Percentiles rank a stretch among this genome's conserved stretches.
Conservation (phyloP, 2,113 vertebrate genomes). For the Psammodynastes pulverulentus region DNA sequence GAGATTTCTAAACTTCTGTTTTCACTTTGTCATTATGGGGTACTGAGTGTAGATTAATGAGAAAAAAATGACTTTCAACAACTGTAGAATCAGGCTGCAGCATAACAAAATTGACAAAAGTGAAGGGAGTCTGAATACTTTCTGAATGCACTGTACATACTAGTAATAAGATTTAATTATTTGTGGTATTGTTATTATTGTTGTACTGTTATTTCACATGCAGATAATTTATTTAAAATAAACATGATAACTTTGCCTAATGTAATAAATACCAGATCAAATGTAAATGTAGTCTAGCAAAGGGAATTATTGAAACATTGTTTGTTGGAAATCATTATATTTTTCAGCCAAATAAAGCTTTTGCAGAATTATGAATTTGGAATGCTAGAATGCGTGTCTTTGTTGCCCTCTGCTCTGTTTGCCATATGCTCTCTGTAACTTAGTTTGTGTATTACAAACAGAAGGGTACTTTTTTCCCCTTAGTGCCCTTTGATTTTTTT, state of each 20-base stretch:
- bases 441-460: background rate
- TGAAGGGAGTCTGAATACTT: too few species aligned
- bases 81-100: too few species aligned
- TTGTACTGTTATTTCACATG: background rate
- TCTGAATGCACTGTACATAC: too few species aligned
- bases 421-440: slow-evolving; percentile 10
- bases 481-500: accelerated
- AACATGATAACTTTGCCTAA: background rate
- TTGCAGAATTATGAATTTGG: background rate
- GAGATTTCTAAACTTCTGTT: too few species aligned
- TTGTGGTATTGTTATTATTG: background rate
- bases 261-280: background rate
- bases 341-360: background rate
- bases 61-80: too few species aligned
- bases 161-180: background rate
- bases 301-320: background rate
- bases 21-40: too few species aligned
- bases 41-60: too few species aligned
- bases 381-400: background rate
- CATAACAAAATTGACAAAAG: too few species aligned
- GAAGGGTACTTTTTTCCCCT: background rate
- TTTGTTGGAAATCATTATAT: background rate
- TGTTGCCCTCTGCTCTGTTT: background rate
- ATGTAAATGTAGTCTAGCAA: background rate
- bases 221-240: background rate